Evolutionary conservation across 2,888 invertebrate genomes (phyloP), one percentile per base, ranked within the genome.

Genomic region (Tethea ocularis): DNA sequence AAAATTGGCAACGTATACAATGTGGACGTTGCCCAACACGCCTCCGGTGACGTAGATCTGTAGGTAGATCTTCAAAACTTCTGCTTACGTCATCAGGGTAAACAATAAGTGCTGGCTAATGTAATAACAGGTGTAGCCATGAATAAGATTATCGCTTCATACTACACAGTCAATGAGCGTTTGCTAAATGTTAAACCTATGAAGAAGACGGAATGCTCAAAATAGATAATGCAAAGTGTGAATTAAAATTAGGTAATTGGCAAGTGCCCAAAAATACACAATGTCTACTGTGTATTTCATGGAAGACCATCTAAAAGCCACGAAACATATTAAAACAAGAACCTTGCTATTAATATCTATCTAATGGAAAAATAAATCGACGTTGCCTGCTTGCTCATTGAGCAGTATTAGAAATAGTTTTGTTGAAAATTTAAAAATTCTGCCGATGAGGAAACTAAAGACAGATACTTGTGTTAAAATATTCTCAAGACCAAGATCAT

Each of bases 11-110:
- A 65, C 67, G 64, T 57, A 68, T 59, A 56, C 58, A n/a, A 52
- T 58, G 67, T 84, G 82, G 75, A 84, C 82, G 68, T 84, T 80
- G 84, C 76, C 77, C 80, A 78, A 77, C 81, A 81, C 84, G 81
- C 84, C 82, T 78, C 80, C 76, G 57, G 62, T 84, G 86, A 86
- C 87, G 86, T 81, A 71, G 76, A 69, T 61, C 41, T 23, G 33
- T 52, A 61, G 64, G 69, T 67, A 71, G 66, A 69, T 61, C 62
- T 66, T 69, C 57, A 67, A 63, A 64, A 58, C 66, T 59, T 67
- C 56, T 20, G 52, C 52, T 62, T 62, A 68, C 71, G 68, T 71
- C 69, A 68, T 26, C 57, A 53, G 64, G 57, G 57, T 60, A 62
- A 65, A 62, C 52, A 63, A 56, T 64, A 62, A n/a, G 63, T 60